Evolutionary conservation across 2,797 vertebrate species (phyloP), one percentile per base, ranked within the genome.

Genomic region (Psittacula derbiana): DNA sequence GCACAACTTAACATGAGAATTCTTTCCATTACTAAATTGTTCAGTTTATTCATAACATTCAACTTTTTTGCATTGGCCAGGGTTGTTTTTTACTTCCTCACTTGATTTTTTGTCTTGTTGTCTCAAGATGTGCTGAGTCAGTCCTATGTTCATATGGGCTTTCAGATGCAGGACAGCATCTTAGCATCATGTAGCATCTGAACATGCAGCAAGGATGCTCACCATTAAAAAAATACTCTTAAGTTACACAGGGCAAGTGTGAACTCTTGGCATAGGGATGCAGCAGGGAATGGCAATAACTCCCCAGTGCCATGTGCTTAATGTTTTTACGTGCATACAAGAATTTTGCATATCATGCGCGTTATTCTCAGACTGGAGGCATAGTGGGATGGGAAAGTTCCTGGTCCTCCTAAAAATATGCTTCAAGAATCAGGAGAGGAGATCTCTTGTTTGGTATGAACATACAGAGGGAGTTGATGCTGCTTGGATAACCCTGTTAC

Each of bases 181-280:
- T 52, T 70, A 73, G 52, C 18, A 47, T 30, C 12, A 25, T 86
- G 12, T 43, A 57, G 11, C 30, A 47, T 28, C 65, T 50, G 50
- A 40, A 33, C 20, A 4, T 52, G 40, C 46, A 91, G 16, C 40
- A 92, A 28, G 7, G 28, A 38, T 67, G 18, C 11, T 93, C 15
- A 43, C 14, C 18, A 6, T 70, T 33, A 64, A 52, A 70, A 73
- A 62, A 61, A 55, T n/a, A 72, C 36, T 70, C 19, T 25, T 55
- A 44, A 78, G 17, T 58, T 86, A 69, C 47, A 33, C 5, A n/a
- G 6, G 16, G 16, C 3, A 80, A 38, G 4, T 57, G 38, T 66
- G 46, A 80, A 49, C 8, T 66, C 28, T 49, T 13, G 1, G 16
- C 0, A 0, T 11, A 62, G 9, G 49, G 31, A 18, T 47, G 43